Percentiles rank a stretch among this genome's conserved stretches.
phyloP scores from a whole-genome alignment of 2,888 invertebrate species.

The Papilio demoleus region DNA sequence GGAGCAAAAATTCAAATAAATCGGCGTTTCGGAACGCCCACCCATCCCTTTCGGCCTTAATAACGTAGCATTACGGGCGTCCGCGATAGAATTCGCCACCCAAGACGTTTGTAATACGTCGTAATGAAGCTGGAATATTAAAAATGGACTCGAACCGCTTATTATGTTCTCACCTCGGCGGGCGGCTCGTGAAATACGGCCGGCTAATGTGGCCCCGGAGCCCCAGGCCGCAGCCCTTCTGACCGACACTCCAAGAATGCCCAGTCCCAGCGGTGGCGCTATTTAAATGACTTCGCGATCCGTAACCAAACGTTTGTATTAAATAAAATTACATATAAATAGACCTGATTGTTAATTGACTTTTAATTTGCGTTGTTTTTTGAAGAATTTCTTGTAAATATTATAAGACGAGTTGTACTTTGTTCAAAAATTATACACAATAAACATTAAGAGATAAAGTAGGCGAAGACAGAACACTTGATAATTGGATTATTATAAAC shows the following conservation, averaged over 20 bases:
- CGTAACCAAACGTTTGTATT: background rate
- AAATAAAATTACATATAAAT: too few species aligned
- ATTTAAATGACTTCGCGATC: slow-evolving; percentile 51
- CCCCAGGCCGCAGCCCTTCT: slow-evolving; percentile 47
- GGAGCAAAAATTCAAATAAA: slow-evolving; percentile 83
- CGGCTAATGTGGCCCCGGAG: slow-evolving; percentile 72
- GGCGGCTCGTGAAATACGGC: slow-evolving; percentile 79
- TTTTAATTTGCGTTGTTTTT: too few species aligned
- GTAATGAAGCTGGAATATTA: slow-evolving; percentile 83
- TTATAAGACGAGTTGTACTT: too few species aligned
- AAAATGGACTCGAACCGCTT: slow-evolving; percentile 81
- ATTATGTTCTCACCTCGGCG: slow-evolving; percentile 83
- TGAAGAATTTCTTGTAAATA: too few species aligned
- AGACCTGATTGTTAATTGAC: too few species aligned
- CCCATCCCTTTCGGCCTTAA: slow-evolving; percentile 71
- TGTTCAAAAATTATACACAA: too few species aligned
- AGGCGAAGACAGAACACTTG: background rate
- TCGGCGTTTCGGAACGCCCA: slow-evolving; percentile 72
- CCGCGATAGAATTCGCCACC: slow-evolving; percentile 83
- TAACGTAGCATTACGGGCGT: slow-evolving; percentile 79
- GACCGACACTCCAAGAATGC: slow-evolving; percentile 57
- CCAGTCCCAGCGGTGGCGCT: slow-evolving; percentile 67
- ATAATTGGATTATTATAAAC: slow-evolving; percentile 27
- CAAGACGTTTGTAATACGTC: slow-evolving; percentile 82
- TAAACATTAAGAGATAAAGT: background rate